Percentiles rank a stretch among this genome's conserved stretches.
Evolutionary conservation across 2,113 vertebrate genomes (phyloP).

Genomic region (Aptenodytes forsteri): DNA sequence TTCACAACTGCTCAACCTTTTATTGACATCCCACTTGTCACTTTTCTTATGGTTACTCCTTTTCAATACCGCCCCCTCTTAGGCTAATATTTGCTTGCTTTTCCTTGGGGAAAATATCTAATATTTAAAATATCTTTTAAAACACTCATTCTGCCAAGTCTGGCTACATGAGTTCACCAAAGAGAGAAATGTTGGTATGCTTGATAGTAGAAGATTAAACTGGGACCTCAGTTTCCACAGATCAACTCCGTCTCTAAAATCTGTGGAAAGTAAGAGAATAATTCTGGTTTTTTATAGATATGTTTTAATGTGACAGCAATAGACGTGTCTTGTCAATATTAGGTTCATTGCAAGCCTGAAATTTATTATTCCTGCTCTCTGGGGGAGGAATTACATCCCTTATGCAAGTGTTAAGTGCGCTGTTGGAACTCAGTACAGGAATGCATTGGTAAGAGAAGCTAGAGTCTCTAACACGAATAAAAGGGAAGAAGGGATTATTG

Average conservation of each 20-base stretch:
- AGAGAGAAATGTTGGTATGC: background rate
- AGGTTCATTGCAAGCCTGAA: background rate
- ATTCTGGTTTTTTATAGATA: background rate
- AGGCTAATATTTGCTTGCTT: background rate
- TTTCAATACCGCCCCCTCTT: background rate
- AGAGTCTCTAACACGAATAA: background rate
- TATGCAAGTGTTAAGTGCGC: background rate
- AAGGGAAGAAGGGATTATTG: background rate
- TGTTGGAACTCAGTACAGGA: background rate
- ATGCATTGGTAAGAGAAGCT: background rate
- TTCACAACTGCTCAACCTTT: background rate
- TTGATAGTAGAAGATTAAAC: background rate
- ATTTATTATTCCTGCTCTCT: background rate
- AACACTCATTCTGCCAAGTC: background rate
- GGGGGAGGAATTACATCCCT: background rate
- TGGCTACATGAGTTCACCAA: background rate
- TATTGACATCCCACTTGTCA: background rate
- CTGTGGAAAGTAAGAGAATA: background rate
- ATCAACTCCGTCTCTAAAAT: background rate
- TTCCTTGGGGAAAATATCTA: background rate
- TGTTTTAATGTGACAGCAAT: background rate
- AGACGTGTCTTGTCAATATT: background rate
- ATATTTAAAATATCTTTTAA: background rate
- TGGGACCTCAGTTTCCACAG: background rate
- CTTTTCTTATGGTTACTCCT: background rate